Conservation (phyloP, 2,113 vertebrate genomes). For the Oryzias curvinotus region DNA sequence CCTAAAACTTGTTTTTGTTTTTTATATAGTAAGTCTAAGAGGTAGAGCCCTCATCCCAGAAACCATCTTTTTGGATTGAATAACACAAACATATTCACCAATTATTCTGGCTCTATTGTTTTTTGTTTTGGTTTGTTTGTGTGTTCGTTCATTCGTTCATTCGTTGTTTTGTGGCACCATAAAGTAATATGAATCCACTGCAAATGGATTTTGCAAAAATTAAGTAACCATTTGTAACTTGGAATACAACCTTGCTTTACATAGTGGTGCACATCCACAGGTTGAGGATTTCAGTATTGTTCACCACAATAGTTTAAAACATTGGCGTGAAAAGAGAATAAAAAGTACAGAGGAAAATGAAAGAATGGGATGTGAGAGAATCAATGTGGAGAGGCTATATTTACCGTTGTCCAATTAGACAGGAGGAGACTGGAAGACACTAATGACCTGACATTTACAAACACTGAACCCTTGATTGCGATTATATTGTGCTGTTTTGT, state of each 20-base stretch:
- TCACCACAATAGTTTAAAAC: conserved; percentile 6
- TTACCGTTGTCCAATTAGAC: conserved; percentile 65
- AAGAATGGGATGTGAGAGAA: conserved; percentile 40
- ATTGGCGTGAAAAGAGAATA: conserved; percentile 12
- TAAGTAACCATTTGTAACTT: not conserved
- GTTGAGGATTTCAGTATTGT: not conserved
- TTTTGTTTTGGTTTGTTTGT: not conserved
- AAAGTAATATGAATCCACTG: not conserved
- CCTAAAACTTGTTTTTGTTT: conserved; percentile 3
- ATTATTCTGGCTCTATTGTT: not conserved
- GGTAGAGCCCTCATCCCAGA: conserved; percentile 2
- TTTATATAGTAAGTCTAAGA: not conserved
- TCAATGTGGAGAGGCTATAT: conserved; percentile 57
- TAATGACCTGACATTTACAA: conserved; percentile 72
- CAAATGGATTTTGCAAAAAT: not conserved
- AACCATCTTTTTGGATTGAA: not conserved
- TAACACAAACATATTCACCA: not conserved
- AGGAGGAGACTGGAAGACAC: conserved; percentile 51
- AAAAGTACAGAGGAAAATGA: conserved; percentile 11
- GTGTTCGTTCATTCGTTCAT: too few relatives aligned
- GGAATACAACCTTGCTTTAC: too few relatives aligned
- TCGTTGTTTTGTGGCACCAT: too few relatives aligned
- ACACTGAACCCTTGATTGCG: conserved; percentile 54
- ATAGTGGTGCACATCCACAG: not conserved
- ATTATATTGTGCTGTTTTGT: conserved; percentile 33